Evolutionary conservation across 2,797 vertebrate genomes (phyloP).

Genomic region (Benthosema pterotum): DNA sequence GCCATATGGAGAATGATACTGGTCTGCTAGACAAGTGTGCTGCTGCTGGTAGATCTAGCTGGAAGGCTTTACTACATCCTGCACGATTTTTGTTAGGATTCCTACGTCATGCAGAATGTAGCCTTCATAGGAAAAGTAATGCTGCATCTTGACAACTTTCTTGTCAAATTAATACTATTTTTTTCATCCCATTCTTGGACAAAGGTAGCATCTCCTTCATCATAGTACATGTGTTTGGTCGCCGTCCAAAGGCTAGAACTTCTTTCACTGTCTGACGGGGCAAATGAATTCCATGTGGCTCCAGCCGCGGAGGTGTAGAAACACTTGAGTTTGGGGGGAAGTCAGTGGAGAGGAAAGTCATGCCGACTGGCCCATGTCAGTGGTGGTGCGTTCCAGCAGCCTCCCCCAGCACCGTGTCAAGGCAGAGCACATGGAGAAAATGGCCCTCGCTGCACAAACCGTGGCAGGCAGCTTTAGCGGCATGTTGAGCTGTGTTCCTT

Average conservation of each 20-base stretch:
- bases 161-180: constrained; percentile 15
- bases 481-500: constrained; percentile 53
- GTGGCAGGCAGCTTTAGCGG: constrained; percentile 50
- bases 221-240: constrained; percentile 77
- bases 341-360: constrained; percentile 73
- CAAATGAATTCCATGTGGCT: constrained; percentile 82
- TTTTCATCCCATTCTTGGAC: constrained; percentile 53
- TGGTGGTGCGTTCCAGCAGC: constrained; percentile 74
- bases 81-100: constrained; percentile 26
- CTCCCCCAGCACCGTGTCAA: constrained; percentile 63
- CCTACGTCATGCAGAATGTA: constrained; percentile 15
- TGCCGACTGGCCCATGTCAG: constrained; percentile 65
- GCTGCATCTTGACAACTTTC: constrained; percentile 25
- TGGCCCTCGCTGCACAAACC: constrained; percentile 62
- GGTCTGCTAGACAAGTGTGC: constrained; percentile 42
- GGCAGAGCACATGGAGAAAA: constrained; percentile 63
- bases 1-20: constrained; percentile 39
- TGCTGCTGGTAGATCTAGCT: constrained; percentile 47
- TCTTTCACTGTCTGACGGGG: constrained; percentile 73
- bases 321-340: constrained; percentile 72
- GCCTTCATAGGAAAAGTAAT: constrained; percentile 35
- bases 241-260: constrained; percentile 69
- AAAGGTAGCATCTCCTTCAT: constrained; percentile 58
- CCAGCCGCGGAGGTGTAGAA: constrained; percentile 72
- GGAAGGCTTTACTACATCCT: constrained; percentile 24